Percentiles rank a stretch among this genome's conserved stretches.
Conservation (phyloP, 2,888 invertebrate genomes). For the Thumatha senex region DNA sequence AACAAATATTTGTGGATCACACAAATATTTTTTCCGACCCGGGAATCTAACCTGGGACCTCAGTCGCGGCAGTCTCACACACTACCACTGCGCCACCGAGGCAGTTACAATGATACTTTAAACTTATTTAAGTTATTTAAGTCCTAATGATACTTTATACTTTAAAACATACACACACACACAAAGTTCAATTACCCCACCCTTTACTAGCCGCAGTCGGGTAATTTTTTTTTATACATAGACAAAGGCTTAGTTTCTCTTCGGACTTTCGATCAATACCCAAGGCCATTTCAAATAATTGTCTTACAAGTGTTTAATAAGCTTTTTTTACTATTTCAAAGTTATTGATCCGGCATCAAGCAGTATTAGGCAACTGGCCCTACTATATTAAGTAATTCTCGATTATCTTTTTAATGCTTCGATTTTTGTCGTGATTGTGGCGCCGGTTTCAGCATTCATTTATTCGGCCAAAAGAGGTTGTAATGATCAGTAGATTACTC, state of each 20-base stretch:
- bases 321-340: background rate
- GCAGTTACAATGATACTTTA: too few species aligned
- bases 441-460: background rate
- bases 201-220: too few species aligned
- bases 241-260: background rate
- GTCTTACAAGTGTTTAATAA: background rate
- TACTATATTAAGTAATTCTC: constrained; percentile 14
- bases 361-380: constrained; percentile 10
- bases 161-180: too few species aligned
- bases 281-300: background rate
- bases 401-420: constrained; percentile 4
- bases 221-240: too few species aligned
- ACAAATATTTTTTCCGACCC: too few species aligned
- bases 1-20: too few species aligned
- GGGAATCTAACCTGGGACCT: too few species aligned
- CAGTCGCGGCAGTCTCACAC: too few species aligned
- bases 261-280: background rate
- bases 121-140: too few species aligned
- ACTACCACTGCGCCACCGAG: too few species aligned
- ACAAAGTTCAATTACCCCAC: too few species aligned
- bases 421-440: background rate
- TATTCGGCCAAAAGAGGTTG: background rate
- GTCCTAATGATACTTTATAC: too few species aligned
- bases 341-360: background rate
- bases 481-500: background rate